Evolutionary conservation across 2,888 invertebrate species (phyloP).

Genomic region (Patella caerulea): DNA sequence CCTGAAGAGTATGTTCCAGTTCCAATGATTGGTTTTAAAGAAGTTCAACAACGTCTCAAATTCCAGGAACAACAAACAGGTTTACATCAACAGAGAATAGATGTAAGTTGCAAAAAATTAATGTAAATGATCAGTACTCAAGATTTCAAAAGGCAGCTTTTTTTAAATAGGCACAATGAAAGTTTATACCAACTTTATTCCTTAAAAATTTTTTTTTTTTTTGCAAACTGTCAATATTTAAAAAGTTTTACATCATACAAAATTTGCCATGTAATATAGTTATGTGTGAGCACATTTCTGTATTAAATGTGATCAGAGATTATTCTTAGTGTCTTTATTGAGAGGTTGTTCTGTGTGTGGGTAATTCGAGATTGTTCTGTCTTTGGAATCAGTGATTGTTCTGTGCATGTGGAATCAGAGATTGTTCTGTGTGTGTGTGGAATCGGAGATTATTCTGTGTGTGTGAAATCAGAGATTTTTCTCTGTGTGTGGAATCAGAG

Average conservation of each 20-base stretch:
- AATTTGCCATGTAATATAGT: too few relatives aligned
- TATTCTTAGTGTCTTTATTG: too few relatives aligned
- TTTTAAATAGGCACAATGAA: too few relatives aligned
- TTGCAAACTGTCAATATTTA: not conserved
- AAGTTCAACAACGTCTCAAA: conserved; percentile 81
- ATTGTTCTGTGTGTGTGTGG: too few relatives aligned
- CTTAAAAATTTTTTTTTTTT: not conserved
- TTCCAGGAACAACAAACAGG: conserved; percentile 81
- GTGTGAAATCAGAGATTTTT: too few relatives aligned
- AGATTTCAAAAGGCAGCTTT: too few relatives aligned
- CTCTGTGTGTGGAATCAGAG: not conserved
- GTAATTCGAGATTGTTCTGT: not conserved
- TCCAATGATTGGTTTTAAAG: conserved; percentile 90
- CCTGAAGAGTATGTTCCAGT: conserved; percentile 90
- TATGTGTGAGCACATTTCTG: not conserved
- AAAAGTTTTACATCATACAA: not conserved
- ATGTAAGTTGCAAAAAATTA: conserved; percentile 72
- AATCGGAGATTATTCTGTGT: too few relatives aligned
- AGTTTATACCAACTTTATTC: too few relatives aligned
- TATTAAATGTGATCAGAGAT: not conserved
- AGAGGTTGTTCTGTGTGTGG: too few relatives aligned
- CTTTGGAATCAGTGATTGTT: not conserved
- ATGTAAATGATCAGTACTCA: too few relatives aligned
- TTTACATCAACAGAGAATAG: conserved; percentile 82
- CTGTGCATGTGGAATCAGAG: not conserved